Percentiles rank a stretch among this genome's conserved stretches.
Conservation (phyloP, 2,888 invertebrate species). For the Aleiodes leptofemur region DNA sequence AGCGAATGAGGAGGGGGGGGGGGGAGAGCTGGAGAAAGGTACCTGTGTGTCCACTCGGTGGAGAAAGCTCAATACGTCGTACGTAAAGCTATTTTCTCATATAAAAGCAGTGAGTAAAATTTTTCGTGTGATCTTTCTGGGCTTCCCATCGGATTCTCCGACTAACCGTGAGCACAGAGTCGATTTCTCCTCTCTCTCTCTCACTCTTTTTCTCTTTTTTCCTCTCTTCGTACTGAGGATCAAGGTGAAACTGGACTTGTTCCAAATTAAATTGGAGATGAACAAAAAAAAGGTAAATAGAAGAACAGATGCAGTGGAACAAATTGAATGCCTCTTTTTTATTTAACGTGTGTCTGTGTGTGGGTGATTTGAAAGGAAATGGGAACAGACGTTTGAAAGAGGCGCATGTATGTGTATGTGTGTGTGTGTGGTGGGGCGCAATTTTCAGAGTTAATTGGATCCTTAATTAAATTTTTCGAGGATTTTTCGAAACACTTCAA, state of each 20-base stretch:
- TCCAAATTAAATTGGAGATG: constrained; percentile 71
- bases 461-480: not conserved
- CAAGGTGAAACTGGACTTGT: constrained; percentile 70
- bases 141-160: constrained; percentile 65
- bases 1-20: not conserved
- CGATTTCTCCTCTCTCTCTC: constrained; percentile 9
- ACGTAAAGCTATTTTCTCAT: constrained; percentile 42
- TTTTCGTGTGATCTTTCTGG: constrained; percentile 74
- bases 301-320: constrained; percentile 55
- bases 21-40: not conserved
- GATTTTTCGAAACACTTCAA: not conserved
- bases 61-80: constrained; percentile 26
- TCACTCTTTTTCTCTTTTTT: constrained; percentile 14
- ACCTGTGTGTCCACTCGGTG: constrained; percentile 23
- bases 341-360: constrained; percentile 24
- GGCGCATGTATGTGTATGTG: too few species aligned
- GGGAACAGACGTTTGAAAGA: not conserved
- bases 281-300: constrained; percentile 41
- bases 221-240: constrained; percentile 41
- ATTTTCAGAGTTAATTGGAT: too few species aligned
- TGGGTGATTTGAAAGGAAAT: constrained; percentile 24
- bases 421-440: too few species aligned
- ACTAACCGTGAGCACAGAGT: not conserved
- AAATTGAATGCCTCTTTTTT: constrained; percentile 56
- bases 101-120: constrained; percentile 65